Evolutionary conservation across 37 sponge, comb jelly and placozoan species (phyloP).

Genomic region (Aphrocallistes beatrix): DNA sequence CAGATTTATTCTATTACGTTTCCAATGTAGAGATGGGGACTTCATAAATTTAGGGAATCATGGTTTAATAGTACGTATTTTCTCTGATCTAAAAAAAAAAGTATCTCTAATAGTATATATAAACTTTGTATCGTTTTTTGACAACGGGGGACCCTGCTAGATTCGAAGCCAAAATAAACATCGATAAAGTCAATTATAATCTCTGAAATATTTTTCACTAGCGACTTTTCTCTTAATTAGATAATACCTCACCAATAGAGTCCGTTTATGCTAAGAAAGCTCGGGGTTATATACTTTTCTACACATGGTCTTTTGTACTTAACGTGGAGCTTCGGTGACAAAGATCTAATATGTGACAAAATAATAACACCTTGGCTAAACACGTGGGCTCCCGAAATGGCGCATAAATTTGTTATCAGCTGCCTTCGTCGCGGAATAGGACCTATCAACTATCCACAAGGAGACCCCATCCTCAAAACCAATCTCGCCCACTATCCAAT

Average conservation of each 20-base stretch:
- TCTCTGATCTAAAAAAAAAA: too few relatives aligned
- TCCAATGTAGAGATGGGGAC: too few relatives aligned
- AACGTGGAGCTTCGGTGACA: background rate
- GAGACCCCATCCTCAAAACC: background rate
- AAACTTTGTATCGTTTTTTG: too few relatives aligned
- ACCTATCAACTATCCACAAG: background rate
- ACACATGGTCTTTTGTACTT: background rate
- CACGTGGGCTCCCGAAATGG: background rate
- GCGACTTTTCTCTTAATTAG: too few relatives aligned
- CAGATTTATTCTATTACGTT: background rate
- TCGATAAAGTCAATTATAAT: too few relatives aligned
- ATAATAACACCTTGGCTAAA: background rate
- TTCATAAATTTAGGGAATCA: too few relatives aligned
- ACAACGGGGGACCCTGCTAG: too few relatives aligned
- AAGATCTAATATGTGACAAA: background rate
- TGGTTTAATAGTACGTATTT: too few relatives aligned
- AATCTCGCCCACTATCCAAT: slow-evolving; percentile 23
- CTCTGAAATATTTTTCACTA: too few relatives aligned
- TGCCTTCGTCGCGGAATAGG: background rate
- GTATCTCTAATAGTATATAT: too few relatives aligned
- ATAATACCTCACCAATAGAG: too few relatives aligned
- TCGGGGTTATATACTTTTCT: background rate
- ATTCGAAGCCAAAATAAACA: too few relatives aligned
- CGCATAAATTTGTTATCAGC: background rate
- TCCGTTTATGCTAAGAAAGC: background rate